A percentile compares a stretch with the other conserved stretches of the same genome.
Evolutionary conservation across 2,797 vertebrate species (phyloP).

Genomic region (Calcarius lapponicus): DNA sequence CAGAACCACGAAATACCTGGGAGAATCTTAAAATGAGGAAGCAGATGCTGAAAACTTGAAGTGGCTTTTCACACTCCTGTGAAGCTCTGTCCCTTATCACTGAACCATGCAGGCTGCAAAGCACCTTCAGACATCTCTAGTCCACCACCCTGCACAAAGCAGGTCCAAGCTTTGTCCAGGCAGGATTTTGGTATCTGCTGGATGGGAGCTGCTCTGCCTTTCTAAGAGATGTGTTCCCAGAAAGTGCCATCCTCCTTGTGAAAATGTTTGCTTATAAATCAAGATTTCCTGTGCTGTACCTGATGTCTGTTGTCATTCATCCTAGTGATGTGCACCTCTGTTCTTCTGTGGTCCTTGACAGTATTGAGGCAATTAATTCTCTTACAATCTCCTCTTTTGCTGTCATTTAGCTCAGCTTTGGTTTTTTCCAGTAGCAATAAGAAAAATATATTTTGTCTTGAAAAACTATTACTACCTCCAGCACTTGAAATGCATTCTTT

Average conservation of each 20-base stretch:
- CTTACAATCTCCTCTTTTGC: background rate
- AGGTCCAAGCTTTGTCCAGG: background rate
- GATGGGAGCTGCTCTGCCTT: background rate
- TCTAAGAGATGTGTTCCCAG: background rate
- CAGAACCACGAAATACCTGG: background rate
- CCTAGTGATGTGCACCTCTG: background rate
- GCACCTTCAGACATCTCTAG: background rate
- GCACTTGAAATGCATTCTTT: background rate
- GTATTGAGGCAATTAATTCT: background rate
- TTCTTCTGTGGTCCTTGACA: background rate
- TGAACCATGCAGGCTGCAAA: background rate
- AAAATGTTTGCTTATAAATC: background rate
- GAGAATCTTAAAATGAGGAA: background rate
- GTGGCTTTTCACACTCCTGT: background rate
- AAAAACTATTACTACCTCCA: background rate
- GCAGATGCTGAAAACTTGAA: background rate
- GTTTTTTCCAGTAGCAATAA: background rate
- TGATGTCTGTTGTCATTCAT: background rate
- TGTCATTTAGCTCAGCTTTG: background rate
- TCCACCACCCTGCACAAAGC: background rate
- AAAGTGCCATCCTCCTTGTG: background rate
- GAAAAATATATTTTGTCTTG: background rate
- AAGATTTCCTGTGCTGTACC: background rate
- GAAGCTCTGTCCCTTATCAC: background rate
- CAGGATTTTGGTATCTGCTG: background rate